These are phyloP conservation scores for Uria aalge DNA, from an alignment of 2,113 vertebrate species.

Conservation along the genomic window DNA sequence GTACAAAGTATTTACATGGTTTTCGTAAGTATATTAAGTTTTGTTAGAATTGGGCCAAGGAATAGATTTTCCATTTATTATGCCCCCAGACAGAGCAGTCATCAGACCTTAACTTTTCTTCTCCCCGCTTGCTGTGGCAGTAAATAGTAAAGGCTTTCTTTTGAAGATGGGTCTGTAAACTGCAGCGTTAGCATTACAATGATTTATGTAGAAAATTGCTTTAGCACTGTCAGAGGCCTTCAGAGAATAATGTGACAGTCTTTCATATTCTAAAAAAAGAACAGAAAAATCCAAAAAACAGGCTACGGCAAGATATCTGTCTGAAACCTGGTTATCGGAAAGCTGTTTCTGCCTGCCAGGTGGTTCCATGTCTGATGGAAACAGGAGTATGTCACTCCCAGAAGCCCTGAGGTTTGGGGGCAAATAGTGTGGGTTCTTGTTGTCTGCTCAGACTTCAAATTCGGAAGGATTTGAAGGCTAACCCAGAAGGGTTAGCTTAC, in stretches of 20 bases:
- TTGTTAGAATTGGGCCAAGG: background rate
- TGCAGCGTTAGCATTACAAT: constrained; percentile 51
- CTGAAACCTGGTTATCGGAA: background rate
- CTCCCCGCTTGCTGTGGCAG: background rate
- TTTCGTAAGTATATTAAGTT: background rate
- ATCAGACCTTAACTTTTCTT: constrained; percentile 16
- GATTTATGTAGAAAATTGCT: constrained; percentile 63
- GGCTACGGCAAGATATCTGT: background rate
- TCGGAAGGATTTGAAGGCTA: background rate
- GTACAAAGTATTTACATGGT: background rate
- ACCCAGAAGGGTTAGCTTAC: background rate
- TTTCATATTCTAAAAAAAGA: background rate
- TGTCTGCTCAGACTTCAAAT: background rate
- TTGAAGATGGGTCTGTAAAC: constrained; percentile 51
- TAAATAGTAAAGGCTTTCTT: constrained; percentile 43
- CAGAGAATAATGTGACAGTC: constrained; percentile 26
- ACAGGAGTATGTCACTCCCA: background rate
- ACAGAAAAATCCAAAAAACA: background rate
- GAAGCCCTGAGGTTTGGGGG: background rate
- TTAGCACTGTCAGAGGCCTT: constrained; percentile 37
- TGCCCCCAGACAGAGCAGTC: background rate
- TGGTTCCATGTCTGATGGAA: background rate
- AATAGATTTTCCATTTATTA: constrained; percentile 35
- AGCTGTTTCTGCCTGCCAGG: background rate
- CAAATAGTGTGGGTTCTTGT: background rate